Conservation (phyloP, 2,113 vertebrate species). For the Agapornis roseicollis region DNA sequence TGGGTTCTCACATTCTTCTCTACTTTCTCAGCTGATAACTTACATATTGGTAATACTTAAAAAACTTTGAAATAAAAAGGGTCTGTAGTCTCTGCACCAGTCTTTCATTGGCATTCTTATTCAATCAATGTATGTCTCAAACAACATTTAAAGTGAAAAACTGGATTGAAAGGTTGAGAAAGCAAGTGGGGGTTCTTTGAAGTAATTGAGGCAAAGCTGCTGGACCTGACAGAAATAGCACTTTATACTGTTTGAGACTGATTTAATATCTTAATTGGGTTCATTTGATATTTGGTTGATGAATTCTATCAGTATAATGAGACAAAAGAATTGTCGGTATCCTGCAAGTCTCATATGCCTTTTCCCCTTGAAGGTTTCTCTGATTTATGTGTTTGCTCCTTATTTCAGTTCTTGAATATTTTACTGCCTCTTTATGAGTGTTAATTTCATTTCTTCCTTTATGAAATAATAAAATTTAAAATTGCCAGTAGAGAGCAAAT, state of each 20-base stretch:
- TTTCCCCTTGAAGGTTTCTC: neutral
- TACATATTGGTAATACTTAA: no score
- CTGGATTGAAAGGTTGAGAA: neutral
- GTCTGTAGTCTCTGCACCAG: neutral
- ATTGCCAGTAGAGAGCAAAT: neutral
- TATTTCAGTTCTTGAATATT: neutral
- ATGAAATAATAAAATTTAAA: neutral
- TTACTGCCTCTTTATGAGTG: neutral
- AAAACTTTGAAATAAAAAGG: neutral
- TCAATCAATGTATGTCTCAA: neutral
- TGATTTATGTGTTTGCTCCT: neutral
- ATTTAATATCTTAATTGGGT: neutral
- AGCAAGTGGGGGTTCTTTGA: neutral
- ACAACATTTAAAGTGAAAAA: neutral
- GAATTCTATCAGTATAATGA: neutral
- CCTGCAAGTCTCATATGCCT: neutral
- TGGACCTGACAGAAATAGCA: neutral
- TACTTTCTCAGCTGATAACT: neutral
- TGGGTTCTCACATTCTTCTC: neutral
- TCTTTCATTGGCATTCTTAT: neutral
- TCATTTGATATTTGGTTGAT: neutral
- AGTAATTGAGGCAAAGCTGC: neutral
- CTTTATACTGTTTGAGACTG: neutral
- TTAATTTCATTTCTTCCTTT: neutral
- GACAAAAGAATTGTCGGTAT: neutral